These are phyloP conservation scores for Platorchestia sp. DNA, from an alignment of 1,140 invertebrate genomes.

Conservation along the genomic window DNA sequence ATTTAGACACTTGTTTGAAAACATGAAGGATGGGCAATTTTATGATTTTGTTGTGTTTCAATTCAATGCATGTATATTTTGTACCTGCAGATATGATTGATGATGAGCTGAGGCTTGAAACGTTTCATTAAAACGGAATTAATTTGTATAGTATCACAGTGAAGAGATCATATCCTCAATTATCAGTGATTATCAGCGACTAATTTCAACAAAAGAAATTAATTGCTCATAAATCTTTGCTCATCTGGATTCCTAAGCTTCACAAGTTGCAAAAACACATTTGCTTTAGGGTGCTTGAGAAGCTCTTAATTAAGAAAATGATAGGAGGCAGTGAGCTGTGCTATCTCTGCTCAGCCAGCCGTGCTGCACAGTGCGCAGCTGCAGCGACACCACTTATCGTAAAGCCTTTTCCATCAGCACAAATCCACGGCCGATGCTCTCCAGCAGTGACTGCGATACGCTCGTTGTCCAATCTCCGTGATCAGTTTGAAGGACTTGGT, in stretches of 20 bases:
- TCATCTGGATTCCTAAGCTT: neutral
- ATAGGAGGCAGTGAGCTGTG: neutral
- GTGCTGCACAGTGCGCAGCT: neutral
- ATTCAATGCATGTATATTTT: too few relatives aligned
- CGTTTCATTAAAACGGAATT: too few relatives aligned
- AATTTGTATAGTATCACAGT: too few relatives aligned
- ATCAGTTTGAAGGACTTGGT: neutral
- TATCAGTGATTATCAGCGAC: too few relatives aligned
- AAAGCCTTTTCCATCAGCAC: conserved; percentile 21
- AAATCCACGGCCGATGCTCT: neutral
- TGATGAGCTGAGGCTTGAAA: too few relatives aligned
- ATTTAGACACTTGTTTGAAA: too few relatives aligned
- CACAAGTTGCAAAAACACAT: neutral
- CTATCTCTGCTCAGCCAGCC: neutral
- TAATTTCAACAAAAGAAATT: neutral
- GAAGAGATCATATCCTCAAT: too few relatives aligned
- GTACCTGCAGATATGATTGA: too few relatives aligned
- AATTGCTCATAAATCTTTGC: neutral
- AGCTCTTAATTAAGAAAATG: neutral
- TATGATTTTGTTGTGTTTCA: too few relatives aligned
- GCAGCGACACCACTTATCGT: conserved; percentile 4
- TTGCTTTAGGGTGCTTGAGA: neutral
- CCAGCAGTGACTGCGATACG: neutral
- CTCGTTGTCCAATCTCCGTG: neutral
- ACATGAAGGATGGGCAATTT: too few relatives aligned